phyloP scores from a whole-genome alignment of 2,113 vertebrate species.

The Lophura nycthemera region DNA sequence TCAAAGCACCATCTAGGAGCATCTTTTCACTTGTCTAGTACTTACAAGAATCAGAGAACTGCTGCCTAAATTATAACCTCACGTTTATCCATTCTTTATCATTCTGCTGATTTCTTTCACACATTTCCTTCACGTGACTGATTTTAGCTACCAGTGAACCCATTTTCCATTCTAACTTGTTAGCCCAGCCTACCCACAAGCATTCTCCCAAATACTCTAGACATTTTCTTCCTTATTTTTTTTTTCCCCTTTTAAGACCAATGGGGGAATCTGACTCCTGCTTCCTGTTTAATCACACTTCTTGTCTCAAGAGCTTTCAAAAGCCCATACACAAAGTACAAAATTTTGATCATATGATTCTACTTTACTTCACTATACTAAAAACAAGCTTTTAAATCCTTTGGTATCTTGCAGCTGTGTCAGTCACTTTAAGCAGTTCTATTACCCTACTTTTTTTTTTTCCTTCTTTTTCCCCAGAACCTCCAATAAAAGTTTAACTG shows the following conservation, averaged over 20 bases:
- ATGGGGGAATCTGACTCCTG: not conserved
- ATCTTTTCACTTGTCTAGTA: not conserved
- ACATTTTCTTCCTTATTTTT: not conserved
- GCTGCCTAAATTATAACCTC: not conserved
- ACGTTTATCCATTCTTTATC: not conserved
- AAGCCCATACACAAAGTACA: not conserved
- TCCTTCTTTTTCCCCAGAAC: not conserved
- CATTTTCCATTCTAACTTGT: not conserved
- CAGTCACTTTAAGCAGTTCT: not conserved
- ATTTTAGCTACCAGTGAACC: not conserved
- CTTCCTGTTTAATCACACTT: not conserved
- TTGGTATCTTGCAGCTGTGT: not conserved
- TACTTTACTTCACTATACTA: not conserved
- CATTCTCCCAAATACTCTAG: not conserved
- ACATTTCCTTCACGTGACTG: not conserved
- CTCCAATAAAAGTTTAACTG: not conserved
- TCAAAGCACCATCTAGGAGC: fast-evolving
- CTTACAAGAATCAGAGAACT: not conserved
- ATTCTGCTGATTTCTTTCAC: not conserved
- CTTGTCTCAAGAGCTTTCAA: not conserved
- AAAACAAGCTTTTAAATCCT: not conserved
- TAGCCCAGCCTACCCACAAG: fast-evolving
- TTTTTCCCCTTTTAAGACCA: not conserved
- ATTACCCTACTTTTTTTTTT: not conserved
- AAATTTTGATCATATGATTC: not conserved